These are phyloP conservation scores for Calyptommatus sinebrachiatus DNA, from an alignment of 2,113 vertebrate species.

Conservation along the genomic window DNA sequence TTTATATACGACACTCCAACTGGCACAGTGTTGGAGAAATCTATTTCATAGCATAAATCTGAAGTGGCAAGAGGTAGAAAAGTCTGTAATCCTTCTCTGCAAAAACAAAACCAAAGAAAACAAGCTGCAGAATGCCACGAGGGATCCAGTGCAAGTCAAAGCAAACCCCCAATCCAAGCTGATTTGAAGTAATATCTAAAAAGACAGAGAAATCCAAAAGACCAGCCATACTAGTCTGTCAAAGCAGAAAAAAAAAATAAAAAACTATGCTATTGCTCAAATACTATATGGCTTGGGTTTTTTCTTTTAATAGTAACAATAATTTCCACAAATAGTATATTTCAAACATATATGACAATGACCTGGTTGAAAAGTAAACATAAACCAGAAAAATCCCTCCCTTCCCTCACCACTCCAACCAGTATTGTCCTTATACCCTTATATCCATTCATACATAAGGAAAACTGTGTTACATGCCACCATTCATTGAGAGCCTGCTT, in stretches of 20 bases:
- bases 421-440: no score
- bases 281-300: not conserved
- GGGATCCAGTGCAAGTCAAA: not conserved
- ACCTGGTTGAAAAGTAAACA: no score
- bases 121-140: not conserved
- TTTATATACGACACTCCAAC: not conserved
- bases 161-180: not conserved
- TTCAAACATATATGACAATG: no score
- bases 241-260: no score
- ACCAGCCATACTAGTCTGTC: not conserved
- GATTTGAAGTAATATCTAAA: not conserved
- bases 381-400: no score
- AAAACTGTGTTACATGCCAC: no score
- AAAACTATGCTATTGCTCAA: not conserved
- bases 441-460: no score
- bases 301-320: not conserved
- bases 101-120: not conserved
- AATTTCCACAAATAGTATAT: no score
- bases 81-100: not conserved
- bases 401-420: no score
- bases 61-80: not conserved
- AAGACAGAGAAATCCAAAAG: not conserved
- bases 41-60: not conserved
- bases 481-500: no score
- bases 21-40: conserved; percentile 21